Evolutionary conservation across 2,888 invertebrate genomes (phyloP), one percentile per base, ranked within the genome.

Genomic region (Drosophila borealis): DNA sequence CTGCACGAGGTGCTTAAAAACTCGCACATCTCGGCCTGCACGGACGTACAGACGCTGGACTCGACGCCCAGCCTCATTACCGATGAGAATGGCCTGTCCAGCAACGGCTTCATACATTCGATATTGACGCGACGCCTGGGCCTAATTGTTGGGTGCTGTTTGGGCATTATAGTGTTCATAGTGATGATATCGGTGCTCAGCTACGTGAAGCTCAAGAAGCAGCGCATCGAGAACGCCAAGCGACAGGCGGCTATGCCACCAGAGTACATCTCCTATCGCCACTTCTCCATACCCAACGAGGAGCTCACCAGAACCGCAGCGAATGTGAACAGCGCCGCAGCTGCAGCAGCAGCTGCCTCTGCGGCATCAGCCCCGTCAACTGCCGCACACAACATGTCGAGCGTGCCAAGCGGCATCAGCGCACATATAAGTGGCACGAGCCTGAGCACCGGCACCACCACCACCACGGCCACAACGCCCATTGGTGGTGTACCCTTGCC

Each of bases 121-220:
- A 95, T 97, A 88, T 93, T 97, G 41, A 96, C 96, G 4, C 94
- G 97, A 67, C 94, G 97, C 77, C 93, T 97, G 62, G 97, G 97
- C 34, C 94, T 97, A 76, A 96, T 97, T 82, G 96, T 97, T 61
- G 97, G 97, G 55, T 96, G 96, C 91, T 96, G 96, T 90, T 95
- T 97, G 93, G 97, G 97, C 57, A 96, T 97, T 88, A 94, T 97
- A 70, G 96, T 97, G 53, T 97, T 97, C 90, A 94, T 97, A 56
- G 95, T 97, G 29, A 93, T 97, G 88, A 96, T 97, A 61, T 96
- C 97, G n/a, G 95, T 96, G 48, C 93, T 97, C 74, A 96, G 96
- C 29, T 97, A 97, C 91, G 94, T 97, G 73, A 97, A 97, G 92
- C 94, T 96, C 73, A 96, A 97, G 92, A 96, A 97, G 92, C 95